Conservation (phyloP, 2,113 vertebrate species). For the Tauraco erythrolophus region DNA sequence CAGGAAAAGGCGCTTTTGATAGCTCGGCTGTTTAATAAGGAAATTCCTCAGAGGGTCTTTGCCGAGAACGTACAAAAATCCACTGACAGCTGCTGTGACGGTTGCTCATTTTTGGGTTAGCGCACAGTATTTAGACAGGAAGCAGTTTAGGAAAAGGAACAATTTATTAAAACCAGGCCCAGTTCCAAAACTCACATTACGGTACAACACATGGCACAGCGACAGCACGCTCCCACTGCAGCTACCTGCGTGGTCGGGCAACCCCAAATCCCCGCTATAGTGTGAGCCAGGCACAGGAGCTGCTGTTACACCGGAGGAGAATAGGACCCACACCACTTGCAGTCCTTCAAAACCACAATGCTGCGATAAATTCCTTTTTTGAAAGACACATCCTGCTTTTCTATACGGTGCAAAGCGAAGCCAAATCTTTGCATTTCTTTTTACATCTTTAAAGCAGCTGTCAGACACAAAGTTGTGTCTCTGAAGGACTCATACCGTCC, state of each 20-base stretch:
- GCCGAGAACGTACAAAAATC: constrained; percentile 13
- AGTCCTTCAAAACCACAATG: neutral
- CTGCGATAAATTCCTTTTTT: neutral
- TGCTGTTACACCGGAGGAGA: neutral
- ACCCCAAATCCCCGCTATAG: neutral
- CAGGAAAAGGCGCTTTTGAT: constrained; percentile 41
- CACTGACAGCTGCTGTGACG: constrained; percentile 26
- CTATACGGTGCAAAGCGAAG: neutral
- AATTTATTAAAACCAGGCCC: constrained; percentile 27
- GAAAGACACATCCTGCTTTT: constrained; percentile 14
- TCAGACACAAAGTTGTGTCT: neutral
- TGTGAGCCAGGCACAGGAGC: neutral
- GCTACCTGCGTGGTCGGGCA: neutral
- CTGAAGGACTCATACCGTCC: neutral
- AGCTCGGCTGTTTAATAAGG: constrained; percentile 22
- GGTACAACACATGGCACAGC: neutral
- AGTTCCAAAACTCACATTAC: neutral
- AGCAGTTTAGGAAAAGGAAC: constrained; percentile 24
- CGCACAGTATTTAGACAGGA: neutral
- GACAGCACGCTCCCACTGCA: neutral
- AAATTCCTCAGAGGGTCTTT: constrained; percentile 58
- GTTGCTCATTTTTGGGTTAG: constrained; percentile 23
- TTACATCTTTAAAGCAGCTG: constrained; percentile 31
- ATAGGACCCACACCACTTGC: neutral
- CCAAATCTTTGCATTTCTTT: neutral